phyloP scores from a whole-genome alignment of 2,888 invertebrate species.

The Lepas anatifera region DNA sequence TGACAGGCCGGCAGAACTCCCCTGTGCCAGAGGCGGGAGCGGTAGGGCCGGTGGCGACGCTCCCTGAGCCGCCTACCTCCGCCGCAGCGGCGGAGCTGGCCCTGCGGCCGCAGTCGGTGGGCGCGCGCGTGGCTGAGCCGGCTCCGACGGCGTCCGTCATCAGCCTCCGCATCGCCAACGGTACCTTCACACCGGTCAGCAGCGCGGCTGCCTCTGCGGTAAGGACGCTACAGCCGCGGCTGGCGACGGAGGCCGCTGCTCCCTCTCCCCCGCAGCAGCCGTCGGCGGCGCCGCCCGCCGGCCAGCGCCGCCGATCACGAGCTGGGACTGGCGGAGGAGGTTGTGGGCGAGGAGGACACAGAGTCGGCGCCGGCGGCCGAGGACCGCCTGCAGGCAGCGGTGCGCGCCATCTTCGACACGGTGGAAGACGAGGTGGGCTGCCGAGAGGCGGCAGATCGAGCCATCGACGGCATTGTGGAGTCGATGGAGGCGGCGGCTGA shows the following conservation, averaged over 20 bases:
- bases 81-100: background rate
- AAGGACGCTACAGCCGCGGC: background rate
- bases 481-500: no score
- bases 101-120: background rate
- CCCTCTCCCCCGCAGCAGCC: background rate
- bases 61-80: background rate
- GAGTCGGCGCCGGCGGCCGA: background rate
- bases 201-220: background rate
- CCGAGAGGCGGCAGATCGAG: background rate
- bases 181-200: background rate
- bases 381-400: background rate
- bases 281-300: background rate
- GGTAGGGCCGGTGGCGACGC: background rate
- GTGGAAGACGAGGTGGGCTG: background rate
- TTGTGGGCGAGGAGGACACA: no score
- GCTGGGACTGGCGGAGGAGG: no score
- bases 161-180: conserved; percentile 1
- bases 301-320: background rate
- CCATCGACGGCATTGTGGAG: background rate
- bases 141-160: background rate
- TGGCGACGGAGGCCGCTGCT: background rate
- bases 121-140: no score
- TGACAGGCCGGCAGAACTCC: no score
- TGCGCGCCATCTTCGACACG: background rate
- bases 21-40: no score